These are phyloP conservation scores for Lonchura striata DNA, from an alignment of 2,113 vertebrate species.

Conservation along the genomic window DNA sequence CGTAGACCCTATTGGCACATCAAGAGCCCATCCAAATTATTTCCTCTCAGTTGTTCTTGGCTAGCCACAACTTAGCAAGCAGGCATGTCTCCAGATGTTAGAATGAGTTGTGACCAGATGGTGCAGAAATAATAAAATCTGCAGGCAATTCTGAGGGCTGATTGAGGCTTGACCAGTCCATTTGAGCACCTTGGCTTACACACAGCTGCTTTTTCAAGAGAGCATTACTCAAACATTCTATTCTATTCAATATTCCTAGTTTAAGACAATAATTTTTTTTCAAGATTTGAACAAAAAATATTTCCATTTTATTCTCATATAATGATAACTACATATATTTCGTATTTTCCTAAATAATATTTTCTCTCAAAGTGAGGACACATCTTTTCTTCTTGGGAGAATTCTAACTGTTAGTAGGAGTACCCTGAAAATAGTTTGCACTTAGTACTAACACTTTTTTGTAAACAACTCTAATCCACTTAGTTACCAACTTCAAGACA, in stretches of 20 bases:
- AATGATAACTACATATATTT: background rate
- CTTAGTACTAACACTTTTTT: background rate
- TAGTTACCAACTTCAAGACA: background rate
- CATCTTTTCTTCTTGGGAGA: background rate
- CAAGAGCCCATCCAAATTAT: background rate
- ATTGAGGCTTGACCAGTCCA: background rate
- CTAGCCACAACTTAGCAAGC: background rate
- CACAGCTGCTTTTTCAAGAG: background rate
- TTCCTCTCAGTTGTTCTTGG: background rate
- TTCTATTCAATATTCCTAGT: background rate
- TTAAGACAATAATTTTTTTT: background rate
- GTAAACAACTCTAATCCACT: background rate
- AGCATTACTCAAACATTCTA: background rate
- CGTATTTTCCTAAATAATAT: background rate
- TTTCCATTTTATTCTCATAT: background rate
- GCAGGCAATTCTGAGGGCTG: background rate
- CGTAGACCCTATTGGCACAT: background rate
- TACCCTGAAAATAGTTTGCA: background rate
- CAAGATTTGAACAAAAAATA: background rate
- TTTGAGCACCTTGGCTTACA: background rate
- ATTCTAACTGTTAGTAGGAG: background rate
- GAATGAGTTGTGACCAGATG: constrained; percentile 10
- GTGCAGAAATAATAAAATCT: constrained; percentile 12
- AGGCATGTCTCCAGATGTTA: background rate
- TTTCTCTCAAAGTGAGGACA: background rate